A percentile compares a stretch with the other conserved stretches of the same genome.
These are phyloP conservation scores for Aurelia sp. DNA, from an alignment of 30 jellyfish, hydroid and myxozoan species.

Conservation along the genomic window DNA sequence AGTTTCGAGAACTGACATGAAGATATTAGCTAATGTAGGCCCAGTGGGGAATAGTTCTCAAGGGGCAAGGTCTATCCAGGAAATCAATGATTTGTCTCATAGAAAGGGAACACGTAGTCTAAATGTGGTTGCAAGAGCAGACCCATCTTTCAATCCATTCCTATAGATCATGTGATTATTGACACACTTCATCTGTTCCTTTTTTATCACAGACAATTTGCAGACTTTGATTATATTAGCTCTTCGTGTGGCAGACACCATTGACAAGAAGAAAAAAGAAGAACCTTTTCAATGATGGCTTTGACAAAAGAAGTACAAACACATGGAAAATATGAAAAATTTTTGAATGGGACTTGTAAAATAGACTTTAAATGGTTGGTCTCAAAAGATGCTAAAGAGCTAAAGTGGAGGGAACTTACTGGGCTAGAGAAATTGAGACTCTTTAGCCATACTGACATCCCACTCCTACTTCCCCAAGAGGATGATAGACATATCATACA, in stretches of 20 bases:
- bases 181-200: conserved; percentile 43
- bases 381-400: neutral
- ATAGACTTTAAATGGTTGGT: conserved; percentile 16
- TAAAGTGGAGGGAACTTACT: conserved; percentile 27
- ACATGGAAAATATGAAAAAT: conserved; percentile 20
- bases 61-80: conserved; percentile 19
- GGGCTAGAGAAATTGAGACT: conserved; percentile 49
- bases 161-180: conserved; percentile 22
- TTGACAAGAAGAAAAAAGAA: conserved; percentile 1
- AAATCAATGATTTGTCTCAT: neutral
- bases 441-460: conserved; percentile 10
- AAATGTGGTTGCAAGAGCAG: conserved; percentile 19
- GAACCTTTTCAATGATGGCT: neutral
- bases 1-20: too few species aligned
- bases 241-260: conserved; percentile 15
- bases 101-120: neutral
- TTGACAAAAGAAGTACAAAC: neutral
- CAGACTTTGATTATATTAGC: conserved; percentile 4
- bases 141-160: conserved; percentile 23
- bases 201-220: conserved; percentile 12
- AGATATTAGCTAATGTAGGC: too few species aligned
- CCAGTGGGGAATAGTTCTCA: neutral
- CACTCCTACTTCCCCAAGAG: conserved; percentile 4
- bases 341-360: neutral
- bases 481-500: neutral